Evolutionary conservation across 2,797 vertebrate genomes (phyloP).

Genomic region (Micromesistius poutassou): DNA sequence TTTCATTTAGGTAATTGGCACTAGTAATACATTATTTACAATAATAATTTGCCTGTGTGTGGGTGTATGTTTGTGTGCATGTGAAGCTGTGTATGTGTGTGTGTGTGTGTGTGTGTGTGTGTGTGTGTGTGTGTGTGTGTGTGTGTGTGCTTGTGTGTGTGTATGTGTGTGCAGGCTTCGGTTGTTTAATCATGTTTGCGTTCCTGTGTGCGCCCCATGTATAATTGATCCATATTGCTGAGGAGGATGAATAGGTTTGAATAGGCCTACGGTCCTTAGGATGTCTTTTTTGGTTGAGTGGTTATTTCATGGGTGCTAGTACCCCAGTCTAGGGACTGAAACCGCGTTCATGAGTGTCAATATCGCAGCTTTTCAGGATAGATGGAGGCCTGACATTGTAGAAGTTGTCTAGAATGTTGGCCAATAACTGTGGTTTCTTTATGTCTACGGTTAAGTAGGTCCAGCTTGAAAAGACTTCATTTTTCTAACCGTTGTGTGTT

Average conservation of each 20-base stretch:
- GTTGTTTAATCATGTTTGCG: constrained; percentile 21
- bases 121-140: constrained; percentile 4
- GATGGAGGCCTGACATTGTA: neutral
- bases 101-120: neutral
- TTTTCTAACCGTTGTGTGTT: neutral
- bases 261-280: neutral
- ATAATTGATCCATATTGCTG: constrained; percentile 25
- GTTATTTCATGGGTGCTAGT: neutral
- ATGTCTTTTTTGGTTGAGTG: neutral
- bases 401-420: neutral
- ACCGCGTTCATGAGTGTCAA: neutral
- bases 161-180: neutral
- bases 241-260: neutral
- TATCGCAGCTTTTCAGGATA: neutral
- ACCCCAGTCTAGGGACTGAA: neutral
- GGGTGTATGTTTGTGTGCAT: constrained; percentile 4
- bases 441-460: neutral
- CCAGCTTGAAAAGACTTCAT: neutral
- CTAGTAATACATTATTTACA: constrained; percentile 49
- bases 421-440: neutral
- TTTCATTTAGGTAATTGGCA: constrained; percentile 29
- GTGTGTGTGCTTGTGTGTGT: neutral
- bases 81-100: constrained; percentile 2
- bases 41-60: constrained; percentile 32
- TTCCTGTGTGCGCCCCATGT: constrained; percentile 3